A percentile compares a stretch with the other conserved stretches of the same genome.
These are phyloP conservation scores for Notarius lentiginosus DNA, from an alignment of 2,113 vertebrate species.

Conservation along the genomic window DNA sequence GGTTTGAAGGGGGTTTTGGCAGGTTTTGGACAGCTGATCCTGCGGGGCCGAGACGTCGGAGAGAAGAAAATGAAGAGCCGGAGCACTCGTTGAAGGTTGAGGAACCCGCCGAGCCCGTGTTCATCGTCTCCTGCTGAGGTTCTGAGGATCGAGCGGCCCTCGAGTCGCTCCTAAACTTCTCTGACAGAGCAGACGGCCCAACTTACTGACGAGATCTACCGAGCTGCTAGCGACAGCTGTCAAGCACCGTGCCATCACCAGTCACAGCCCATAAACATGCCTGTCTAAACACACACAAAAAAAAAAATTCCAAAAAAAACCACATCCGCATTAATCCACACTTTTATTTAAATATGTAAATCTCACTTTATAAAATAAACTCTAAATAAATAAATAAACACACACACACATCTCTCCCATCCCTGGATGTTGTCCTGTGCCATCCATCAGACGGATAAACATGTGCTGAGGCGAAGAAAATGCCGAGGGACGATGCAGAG, in stretches of 20 bases:
- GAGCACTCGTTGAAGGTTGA: constrained; percentile 51
- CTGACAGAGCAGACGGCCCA: constrained; percentile 50
- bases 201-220: constrained; percentile 51
- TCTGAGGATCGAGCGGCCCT: constrained; percentile 10
- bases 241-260: constrained; percentile 53
- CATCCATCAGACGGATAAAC: constrained; percentile 46
- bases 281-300: constrained; percentile 51
- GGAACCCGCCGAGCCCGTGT: constrained; percentile 39
- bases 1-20: constrained; percentile 31
- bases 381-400: neutral
- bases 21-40: constrained; percentile 55
- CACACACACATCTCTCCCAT: neutral
- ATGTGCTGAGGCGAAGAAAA: constrained; percentile 25
- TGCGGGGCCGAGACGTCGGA: constrained; percentile 39
- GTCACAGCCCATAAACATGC: constrained; percentile 55
- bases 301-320: neutral
- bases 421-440: constrained; percentile 14
- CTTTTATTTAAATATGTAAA: constrained; percentile 57
- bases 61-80: constrained; percentile 45
- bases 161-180: constrained; percentile 49
- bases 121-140: constrained; percentile 14
- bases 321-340: constrained; percentile 17
- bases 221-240: constrained; percentile 60
- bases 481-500: constrained; percentile 18
- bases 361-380: constrained; percentile 40